Percentiles rank a stretch among this genome's conserved stretches.
These are phyloP conservation scores for Parazoanthus darwini DNA, from an alignment of 92 coral and sea anemone species.

Conservation along the genomic window DNA sequence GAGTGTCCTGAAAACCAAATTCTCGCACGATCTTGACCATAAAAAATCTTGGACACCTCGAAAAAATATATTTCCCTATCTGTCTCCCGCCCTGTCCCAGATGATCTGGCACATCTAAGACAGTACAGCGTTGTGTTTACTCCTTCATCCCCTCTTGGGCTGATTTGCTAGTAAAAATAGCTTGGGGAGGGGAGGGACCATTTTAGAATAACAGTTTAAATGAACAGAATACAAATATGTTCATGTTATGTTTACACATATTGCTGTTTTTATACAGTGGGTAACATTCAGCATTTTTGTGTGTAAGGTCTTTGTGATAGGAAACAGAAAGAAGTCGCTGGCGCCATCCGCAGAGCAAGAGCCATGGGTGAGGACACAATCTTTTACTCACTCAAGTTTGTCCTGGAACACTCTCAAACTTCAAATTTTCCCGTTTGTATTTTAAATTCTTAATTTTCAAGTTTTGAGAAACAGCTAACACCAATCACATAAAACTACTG, in stretches of 20 bases:
- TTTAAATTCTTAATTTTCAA: not conserved
- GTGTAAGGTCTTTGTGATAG: conserved; percentile 79
- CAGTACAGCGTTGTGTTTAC: too few relatives aligned
- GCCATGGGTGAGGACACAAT: conserved; percentile 72
- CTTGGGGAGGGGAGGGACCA: too few relatives aligned
- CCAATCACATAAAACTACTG: not conserved
- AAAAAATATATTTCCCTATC: too few relatives aligned
- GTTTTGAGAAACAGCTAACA: not conserved
- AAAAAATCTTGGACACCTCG: too few relatives aligned
- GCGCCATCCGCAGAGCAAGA: conserved; percentile 84
- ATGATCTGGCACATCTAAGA: too few relatives aligned
- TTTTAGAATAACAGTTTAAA: not conserved
- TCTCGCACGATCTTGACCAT: too few relatives aligned
- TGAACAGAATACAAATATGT: not conserved
- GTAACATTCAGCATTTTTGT: not conserved
- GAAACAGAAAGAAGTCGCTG: conserved; percentile 83
- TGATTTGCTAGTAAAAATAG: too few relatives aligned
- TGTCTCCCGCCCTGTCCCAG: too few relatives aligned
- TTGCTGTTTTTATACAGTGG: not conserved
- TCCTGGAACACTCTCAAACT: not conserved
- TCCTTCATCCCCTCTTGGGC: too few relatives aligned
- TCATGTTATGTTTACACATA: not conserved
- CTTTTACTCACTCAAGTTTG: not conserved
- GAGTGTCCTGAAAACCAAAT: too few relatives aligned
- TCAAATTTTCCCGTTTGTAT: not conserved